Percentiles rank a stretch among this genome's conserved stretches.
Conservation (phyloP, 2,113 vertebrate species). For the Caloenas nicobarica region DNA sequence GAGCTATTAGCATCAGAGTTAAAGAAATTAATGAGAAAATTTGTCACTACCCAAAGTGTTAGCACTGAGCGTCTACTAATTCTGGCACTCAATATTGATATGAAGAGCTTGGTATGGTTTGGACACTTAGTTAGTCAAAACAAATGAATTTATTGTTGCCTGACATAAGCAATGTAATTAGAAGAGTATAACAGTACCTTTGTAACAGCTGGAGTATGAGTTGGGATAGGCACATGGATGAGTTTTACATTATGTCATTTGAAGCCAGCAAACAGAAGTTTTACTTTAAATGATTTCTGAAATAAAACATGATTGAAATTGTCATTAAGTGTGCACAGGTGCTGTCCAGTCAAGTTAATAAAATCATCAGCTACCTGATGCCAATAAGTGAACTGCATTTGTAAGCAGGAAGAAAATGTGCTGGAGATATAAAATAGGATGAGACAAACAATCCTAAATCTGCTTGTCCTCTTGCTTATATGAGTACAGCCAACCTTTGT, state of each 20-base stretch:
- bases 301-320: neutral
- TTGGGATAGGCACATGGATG: neutral
- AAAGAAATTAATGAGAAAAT: neutral
- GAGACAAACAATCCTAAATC: no score
- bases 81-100: neutral
- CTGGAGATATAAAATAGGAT: no score
- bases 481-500: no score
- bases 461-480: no score
- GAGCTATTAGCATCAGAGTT: neutral
- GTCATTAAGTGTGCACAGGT: no score
- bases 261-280: neutral
- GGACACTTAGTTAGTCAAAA: neutral
- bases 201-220: neutral
- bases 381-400: no score
- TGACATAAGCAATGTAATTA: neutral
- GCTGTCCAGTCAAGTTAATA: no score
- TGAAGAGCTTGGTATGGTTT: neutral
- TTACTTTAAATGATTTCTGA: neutral
- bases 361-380: no score
- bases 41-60: neutral
- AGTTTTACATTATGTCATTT: neutral
- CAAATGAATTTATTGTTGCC: neutral
- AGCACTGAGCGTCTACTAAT: neutral
- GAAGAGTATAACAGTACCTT: neutral
- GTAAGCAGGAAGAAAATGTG: no score